A percentile compares a stretch with the other conserved stretches of the same genome.
Evolutionary conservation across 2,113 vertebrate species (phyloP).

Genomic region (Ivindomyrus marchei): DNA sequence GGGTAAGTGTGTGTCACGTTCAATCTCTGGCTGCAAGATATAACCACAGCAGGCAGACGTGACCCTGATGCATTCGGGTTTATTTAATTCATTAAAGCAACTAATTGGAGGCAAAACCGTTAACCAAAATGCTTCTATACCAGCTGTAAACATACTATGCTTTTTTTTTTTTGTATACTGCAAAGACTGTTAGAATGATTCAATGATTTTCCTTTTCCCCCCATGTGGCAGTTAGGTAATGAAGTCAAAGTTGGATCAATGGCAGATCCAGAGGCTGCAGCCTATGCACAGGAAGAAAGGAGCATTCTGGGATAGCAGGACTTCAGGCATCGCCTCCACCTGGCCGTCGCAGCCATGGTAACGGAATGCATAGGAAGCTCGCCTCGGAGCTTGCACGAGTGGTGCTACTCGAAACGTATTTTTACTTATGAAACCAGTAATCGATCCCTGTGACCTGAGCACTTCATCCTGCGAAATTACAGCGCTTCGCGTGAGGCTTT

Average conservation of each 20-base stretch:
- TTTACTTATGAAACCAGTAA: not conserved
- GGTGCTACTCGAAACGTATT: not conserved
- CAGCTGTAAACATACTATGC: not conserved
- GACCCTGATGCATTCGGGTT: not conserved
- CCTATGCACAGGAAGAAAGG: not conserved
- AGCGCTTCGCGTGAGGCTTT: not conserved
- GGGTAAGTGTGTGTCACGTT: constrained; percentile 34
- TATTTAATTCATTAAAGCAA: not conserved
- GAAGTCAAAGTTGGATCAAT: not conserved
- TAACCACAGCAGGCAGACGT: not conserved
- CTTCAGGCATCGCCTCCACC: not conserved
- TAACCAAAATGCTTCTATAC: not conserved
- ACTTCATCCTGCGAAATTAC: not conserved
- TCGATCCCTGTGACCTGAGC: not conserved
- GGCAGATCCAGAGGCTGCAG: not conserved
- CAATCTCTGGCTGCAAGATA: constrained; percentile 6
- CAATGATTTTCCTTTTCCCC: not conserved
- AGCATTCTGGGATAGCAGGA: not conserved
- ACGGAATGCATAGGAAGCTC: not conserved
- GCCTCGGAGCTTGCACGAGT: not conserved
- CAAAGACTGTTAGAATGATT: not conserved
- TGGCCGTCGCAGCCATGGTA: not conserved
- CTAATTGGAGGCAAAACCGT: not conserved
- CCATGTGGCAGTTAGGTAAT: not conserved
- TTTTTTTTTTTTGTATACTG: not conserved